These are phyloP conservation scores for Ephialtes manifestator DNA, from an alignment of 2,888 invertebrate species.

Conservation along the genomic window DNA sequence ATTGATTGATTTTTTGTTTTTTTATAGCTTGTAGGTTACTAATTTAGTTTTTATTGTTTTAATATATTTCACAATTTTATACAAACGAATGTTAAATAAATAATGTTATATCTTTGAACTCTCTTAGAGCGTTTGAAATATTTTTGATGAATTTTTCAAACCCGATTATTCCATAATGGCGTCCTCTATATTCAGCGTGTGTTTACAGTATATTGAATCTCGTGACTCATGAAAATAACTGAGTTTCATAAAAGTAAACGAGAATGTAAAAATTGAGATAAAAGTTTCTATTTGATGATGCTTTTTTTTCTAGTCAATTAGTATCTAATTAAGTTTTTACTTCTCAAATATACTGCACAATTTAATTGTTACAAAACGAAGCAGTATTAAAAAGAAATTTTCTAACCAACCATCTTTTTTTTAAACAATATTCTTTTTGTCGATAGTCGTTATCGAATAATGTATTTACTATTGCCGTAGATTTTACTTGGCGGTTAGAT, in stretches of 20 bases:
- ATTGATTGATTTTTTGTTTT: not conserved
- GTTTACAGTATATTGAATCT: not conserved
- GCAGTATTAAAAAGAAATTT: not conserved
- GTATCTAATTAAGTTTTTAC: not conserved
- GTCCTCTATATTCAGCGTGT: not conserved
- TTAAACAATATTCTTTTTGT: not conserved
- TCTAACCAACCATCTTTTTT: not conserved
- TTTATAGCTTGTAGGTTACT: not conserved
- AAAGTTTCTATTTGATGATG: not conserved
- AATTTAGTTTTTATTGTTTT: not conserved
- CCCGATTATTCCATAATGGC: not conserved
- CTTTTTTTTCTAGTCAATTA: not conserved
- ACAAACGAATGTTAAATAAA: too few species aligned
- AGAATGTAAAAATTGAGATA: not conserved
- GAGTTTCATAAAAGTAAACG: not conserved
- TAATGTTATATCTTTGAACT: not conserved
- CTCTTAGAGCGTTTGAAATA: not conserved
- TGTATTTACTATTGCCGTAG: not conserved
- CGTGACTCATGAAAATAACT: not conserved
- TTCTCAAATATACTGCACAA: not conserved
- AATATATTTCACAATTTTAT: too few species aligned
- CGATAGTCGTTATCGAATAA: slow-evolving; percentile 7
- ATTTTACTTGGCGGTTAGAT: slow-evolving; percentile 36
- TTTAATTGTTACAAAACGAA: not conserved
- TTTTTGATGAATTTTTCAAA: not conserved